Percentiles rank a stretch among this genome's conserved stretches.
phyloP scores from a whole-genome alignment of 2,888 invertebrate species.

The Harpalus rubripes region DNA sequence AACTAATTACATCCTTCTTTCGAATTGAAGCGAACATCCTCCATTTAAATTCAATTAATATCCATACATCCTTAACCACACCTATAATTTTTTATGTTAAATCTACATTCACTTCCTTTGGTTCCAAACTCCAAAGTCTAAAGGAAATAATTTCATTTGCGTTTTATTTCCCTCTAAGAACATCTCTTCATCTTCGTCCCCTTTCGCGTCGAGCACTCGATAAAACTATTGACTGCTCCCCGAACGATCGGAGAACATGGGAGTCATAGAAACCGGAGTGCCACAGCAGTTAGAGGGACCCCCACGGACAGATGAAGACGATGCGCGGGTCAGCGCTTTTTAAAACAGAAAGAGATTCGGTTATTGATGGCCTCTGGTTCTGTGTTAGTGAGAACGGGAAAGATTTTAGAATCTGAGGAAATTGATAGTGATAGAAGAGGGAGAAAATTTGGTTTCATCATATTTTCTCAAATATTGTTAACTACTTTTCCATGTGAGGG shows the following conservation, averaged over 20 bases:
- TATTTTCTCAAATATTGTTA: no score
- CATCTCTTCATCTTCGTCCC: neutral
- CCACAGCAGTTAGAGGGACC: neutral
- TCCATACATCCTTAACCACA: no score
- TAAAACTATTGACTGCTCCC: neutral
- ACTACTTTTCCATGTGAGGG: no score
- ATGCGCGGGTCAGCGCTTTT: constrained; percentile 10
- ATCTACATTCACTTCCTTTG: no score
- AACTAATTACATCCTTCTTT: no score
- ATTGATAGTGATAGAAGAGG: no score
- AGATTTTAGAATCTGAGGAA: no score
- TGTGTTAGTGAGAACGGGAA: neutral
- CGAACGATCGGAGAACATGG: neutral
- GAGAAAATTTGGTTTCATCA: no score
- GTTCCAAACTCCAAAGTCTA: neutral
- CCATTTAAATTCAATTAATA: no score
- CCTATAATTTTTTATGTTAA: no score
- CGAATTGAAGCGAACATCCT: no score
- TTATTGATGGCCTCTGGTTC: neutral
- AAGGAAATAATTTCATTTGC: neutral
- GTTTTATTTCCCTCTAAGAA: neutral
- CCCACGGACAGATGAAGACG: constrained; percentile 29
- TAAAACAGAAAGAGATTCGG: neutral
- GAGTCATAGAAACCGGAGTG: constrained; percentile 1
- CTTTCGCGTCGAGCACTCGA: neutral